These are phyloP conservation scores for Decapterus maruadsi DNA, from an alignment of 2,797 vertebrate species.

Conservation along the genomic window DNA sequence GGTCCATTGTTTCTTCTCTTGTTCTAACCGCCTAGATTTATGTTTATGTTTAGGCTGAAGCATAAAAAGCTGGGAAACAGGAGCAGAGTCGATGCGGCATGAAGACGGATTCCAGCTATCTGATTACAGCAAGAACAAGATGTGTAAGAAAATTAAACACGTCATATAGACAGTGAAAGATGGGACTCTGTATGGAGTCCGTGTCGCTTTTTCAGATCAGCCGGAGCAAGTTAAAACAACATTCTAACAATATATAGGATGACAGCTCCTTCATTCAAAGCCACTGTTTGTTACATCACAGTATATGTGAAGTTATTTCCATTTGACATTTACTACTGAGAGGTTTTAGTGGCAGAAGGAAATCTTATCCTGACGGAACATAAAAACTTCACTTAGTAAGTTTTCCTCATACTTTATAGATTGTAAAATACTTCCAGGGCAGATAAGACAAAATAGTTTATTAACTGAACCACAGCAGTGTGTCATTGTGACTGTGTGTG, in stretches of 20 bases:
- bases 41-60: neutral
- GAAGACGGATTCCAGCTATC: constrained; percentile 1
- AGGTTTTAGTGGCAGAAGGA: neutral
- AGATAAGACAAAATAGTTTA: too few species aligned
- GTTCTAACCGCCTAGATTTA: neutral
- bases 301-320: neutral
- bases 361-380: neutral
- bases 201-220: neutral
- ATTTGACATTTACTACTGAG: neutral
- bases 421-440: too few species aligned
- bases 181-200: neutral
- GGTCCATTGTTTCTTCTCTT: neutral
- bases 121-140: neutral
- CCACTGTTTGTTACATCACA: neutral
- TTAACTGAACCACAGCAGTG: neutral
- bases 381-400: neutral
- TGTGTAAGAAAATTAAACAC: neutral
- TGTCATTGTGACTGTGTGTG: neutral
- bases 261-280: neutral
- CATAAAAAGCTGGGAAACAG: neutral
- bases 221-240: neutral
- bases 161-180: neutral
- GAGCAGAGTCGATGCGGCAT: neutral
- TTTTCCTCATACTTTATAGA: neutral
- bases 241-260: neutral